Percentiles rank a stretch among this genome's conserved stretches.
Evolutionary conservation across 2,113 vertebrate genomes (phyloP).

Genomic region (Propithecus coquereli): DNA sequence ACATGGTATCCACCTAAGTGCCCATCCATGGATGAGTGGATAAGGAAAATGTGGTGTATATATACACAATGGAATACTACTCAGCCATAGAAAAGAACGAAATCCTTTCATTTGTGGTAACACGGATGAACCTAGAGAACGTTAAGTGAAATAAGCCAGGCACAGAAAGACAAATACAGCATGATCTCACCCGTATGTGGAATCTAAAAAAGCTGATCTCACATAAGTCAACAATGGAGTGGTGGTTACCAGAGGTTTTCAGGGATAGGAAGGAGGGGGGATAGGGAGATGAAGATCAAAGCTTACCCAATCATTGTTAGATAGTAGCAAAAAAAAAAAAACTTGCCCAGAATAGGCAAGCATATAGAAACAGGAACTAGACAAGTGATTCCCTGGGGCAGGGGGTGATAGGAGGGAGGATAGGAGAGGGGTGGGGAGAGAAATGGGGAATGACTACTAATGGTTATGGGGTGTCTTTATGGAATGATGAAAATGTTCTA

Average conservation of each 20-base stretch:
- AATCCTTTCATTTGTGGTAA: background rate
- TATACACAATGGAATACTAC: too few relatives aligned
- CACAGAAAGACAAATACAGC: background rate
- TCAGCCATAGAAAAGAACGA: background rate
- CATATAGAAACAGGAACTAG: too few relatives aligned
- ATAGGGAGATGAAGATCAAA: background rate
- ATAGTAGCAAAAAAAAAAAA: too few relatives aligned
- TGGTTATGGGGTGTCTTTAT: too few relatives aligned
- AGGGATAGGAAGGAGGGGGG: background rate
- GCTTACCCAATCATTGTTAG: background rate
- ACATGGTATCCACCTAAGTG: background rate
- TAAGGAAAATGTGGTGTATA: background rate
- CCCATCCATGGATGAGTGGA: background rate
- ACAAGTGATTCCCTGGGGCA: too few relatives aligned
- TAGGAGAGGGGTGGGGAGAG: too few relatives aligned
- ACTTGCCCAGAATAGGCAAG: too few relatives aligned
- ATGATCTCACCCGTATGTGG: background rate
- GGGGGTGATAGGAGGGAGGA: too few relatives aligned
- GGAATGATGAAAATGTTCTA: too few relatives aligned
- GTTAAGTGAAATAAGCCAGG: background rate
- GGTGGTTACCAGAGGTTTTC: background rate
- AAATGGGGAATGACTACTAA: too few relatives aligned
- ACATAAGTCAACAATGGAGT: background rate
- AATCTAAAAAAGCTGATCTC: background rate
- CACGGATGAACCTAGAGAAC: background rate